phyloP scores from a whole-genome alignment of 2,797 vertebrate genomes.

The Sebastes cheni region DNA sequence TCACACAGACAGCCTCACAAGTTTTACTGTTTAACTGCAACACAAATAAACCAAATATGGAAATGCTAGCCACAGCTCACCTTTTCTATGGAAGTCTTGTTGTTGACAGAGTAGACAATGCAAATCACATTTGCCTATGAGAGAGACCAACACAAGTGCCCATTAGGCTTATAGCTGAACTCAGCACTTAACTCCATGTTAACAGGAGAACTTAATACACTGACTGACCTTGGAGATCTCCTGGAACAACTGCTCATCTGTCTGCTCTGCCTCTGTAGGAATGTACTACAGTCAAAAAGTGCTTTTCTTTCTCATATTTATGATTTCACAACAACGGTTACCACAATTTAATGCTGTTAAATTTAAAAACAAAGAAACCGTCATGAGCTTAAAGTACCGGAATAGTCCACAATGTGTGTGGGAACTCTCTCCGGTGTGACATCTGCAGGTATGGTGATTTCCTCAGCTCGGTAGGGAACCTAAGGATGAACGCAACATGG shows the following conservation, averaged over 20 bases:
- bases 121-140: constrained; percentile 85
- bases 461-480: constrained; percentile 96
- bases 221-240: constrained; percentile 93
- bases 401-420: constrained; percentile 94
- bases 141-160: constrained; percentile 7
- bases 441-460: constrained; percentile 97
- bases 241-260: constrained; percentile 94
- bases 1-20: neutral
- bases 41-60: constrained; percentile 25
- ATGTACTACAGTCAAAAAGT: neutral
- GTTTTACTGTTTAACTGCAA: neutral
- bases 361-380: neutral
- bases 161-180: constrained; percentile 25
- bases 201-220: neutral
- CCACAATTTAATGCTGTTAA: neutral
- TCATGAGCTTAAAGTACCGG: constrained; percentile 56
- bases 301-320: neutral
- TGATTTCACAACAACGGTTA: neutral
- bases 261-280: constrained; percentile 91
- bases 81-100: constrained; percentile 85
- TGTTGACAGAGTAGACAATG: constrained; percentile 85
- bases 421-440: constrained; percentile 97
- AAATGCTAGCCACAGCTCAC: constrained; percentile 58
- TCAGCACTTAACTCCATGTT: neutral
- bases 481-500: constrained; percentile 46